Percentiles rank a stretch among this genome's conserved stretches.
Conservation (phyloP, 1,140 invertebrate species). For the Megalopta genalis region DNA sequence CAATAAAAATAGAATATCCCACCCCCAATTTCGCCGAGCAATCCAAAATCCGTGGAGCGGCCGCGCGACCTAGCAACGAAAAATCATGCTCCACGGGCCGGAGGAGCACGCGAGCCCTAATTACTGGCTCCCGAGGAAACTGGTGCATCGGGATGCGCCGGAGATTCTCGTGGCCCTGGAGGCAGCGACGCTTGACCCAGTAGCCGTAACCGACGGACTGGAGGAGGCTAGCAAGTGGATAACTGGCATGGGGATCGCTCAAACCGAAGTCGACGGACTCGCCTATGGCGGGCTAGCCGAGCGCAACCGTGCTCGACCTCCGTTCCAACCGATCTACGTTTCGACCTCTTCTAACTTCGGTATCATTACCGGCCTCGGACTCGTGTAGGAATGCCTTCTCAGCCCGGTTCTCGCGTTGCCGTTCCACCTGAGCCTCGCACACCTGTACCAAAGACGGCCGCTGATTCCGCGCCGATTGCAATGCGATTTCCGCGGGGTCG, state of each 20-base stretch:
- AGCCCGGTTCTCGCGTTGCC: constrained; percentile 26
- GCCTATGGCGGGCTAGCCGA: not conserved
- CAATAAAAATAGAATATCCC: too few species aligned
- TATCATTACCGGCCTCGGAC: constrained; percentile 67
- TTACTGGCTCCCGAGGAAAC: constrained; percentile 29
- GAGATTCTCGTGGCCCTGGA: constrained; percentile 72
- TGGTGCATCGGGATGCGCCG: constrained; percentile 30
- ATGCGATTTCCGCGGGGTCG: constrained; percentile 59
- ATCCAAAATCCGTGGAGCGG: too few species aligned
- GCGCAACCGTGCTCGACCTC: constrained; percentile 46
- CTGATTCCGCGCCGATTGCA: constrained; percentile 53
- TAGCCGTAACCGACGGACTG: constrained; percentile 67
- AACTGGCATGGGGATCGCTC: constrained; percentile 67
- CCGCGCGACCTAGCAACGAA: too few species aligned
- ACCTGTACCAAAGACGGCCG: constrained; percentile 64
- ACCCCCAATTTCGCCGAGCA: too few species aligned
- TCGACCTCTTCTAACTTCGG: constrained; percentile 58
- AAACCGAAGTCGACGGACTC: constrained; percentile 56
- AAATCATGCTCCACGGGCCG: too few species aligned
- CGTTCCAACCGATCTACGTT: constrained; percentile 50
- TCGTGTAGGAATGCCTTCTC: constrained; percentile 67
- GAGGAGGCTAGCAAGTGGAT: constrained; percentile 70
- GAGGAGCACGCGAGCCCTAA: not conserved
- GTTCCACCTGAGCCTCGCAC: constrained; percentile 66
- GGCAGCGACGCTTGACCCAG: constrained; percentile 76